Base-by-base conservation (phyloP, 2,888 invertebrate species). In the Chymomyza caudatula region DNA sequence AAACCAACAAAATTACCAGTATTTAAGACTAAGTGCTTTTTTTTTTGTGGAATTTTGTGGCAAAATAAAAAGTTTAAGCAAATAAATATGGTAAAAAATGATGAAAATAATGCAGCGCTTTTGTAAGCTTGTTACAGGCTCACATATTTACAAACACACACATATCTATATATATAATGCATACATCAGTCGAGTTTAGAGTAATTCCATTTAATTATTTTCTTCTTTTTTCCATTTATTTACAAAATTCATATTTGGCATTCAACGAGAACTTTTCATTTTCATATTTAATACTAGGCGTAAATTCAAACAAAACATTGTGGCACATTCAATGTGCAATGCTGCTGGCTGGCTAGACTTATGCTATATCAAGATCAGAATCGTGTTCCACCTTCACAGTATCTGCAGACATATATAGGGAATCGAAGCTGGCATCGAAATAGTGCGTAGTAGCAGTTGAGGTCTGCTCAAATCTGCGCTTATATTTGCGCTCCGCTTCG, bases 301-400 rank as follows among this genome's bases (percentile, higher is more conserved):
- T 29, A 55, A 52, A 52, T 54, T 42, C n/a, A 19, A 58, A 47
- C 15, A 29, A 49, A 29, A 22, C 22, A 52, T 22, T 62, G 47
- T 20, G 13, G 5, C 37, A 8, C 54, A 52, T 22, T 15, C 8
- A 22, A 43, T 29, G 22, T 52, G 20, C 13, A 15, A 17, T 51
- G n/a, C 8, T 22, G 6, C 22, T 72, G 4, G 17, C 15, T 20
- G n/a, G n/a, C n/a, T n/a, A n/a, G 15, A 23, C 47, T 56, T 42
- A 56, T 8, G 23, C 47, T 23, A 47, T 42, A 17, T 47, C 47
- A 42, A 66, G 63, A 61, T 86, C 69, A 8, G 67, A 60, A 43
- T 76, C 86, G 19, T 76, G 65, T 56, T 73, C 86, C 65, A 76
- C 78, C 73, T 72, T 76, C 22, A 75, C 70, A 29, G 76, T 71